Evolutionary conservation across 2,888 invertebrate genomes (phyloP), one percentile per base, ranked within the genome.

Genomic region (Drosophila limbata): DNA sequence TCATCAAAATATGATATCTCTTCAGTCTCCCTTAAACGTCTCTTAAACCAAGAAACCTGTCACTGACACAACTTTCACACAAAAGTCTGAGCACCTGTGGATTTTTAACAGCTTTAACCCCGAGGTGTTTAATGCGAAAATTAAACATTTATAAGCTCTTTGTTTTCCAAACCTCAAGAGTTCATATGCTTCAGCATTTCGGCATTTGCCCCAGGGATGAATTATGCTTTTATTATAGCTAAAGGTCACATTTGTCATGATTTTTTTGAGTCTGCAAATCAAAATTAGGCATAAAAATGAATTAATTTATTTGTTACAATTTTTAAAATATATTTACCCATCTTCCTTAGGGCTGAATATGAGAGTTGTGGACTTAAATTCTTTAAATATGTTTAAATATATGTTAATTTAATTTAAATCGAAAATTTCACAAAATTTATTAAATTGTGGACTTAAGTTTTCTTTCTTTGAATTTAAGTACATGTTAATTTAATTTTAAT

Each of bases 71-170:
- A 6, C 10, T 19, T 11, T 0, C 5, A n/a, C 19, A 35, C n/a
- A 13, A n/a, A n/a, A 25, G 8, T 13, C 21, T 19, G 28, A 19
- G 11, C 42, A 31, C n/a, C 10, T 37, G 53, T 44, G n/a, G 28
- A 17, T 33, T 3, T 15, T 31, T 19, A 4, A 19, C 28, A 57
- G 31, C n/a, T 28, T 37, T 31, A 6, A 4, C 33, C 19, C 42
- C n/a, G 1, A 15, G 44, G 39, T 28, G 17, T 9, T 21, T 28
- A 48, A 45, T 39, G 11, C n/a, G n/a, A 19, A n/a, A 37, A 44
- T 44, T 15, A 61, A 61, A 51, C 47, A 59, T 50, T 45, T 44
- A 42, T 35, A 35, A 44, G 45, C 15, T 9, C 57, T 28, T 57
- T 47, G 45, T 44, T 35, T 37, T 19, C n/a, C 10, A 19, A 31